A percentile compares a stretch with the other conserved stretches of the same genome.
phyloP scores from a whole-genome alignment of 2,888 invertebrate species.

The Electrophaes corylata region DNA sequence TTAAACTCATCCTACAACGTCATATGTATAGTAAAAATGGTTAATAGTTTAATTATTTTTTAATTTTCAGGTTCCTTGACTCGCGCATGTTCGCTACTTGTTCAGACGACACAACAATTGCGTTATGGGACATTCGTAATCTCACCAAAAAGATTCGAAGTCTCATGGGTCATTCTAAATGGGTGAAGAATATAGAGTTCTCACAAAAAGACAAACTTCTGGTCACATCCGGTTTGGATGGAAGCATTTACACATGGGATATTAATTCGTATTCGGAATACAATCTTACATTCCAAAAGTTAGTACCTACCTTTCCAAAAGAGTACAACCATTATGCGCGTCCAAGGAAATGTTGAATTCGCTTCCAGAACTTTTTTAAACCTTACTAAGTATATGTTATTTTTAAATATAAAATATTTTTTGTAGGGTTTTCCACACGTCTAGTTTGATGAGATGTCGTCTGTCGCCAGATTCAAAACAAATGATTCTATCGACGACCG shows the following conservation, averaged over 20 bases:
- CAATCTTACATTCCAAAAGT: slow-evolving; percentile 88
- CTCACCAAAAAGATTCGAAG: slow-evolving; percentile 90
- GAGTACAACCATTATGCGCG: neutral
- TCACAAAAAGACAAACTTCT: slow-evolving; percentile 92
- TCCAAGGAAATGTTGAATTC: no score
- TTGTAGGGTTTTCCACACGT: slow-evolving; percentile 91
- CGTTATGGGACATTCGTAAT: slow-evolving; percentile 96
- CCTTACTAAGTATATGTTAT: no score
- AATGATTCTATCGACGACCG: slow-evolving; percentile 95
- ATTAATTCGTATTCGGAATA: slow-evolving; percentile 93
- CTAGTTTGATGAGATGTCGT: slow-evolving; percentile 93
- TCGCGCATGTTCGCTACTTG: slow-evolving; percentile 95
- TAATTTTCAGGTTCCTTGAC: slow-evolving; percentile 91
- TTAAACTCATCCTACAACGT: no score
- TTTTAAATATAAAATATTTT: slow-evolving; percentile 3
- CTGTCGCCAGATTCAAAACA: slow-evolving; percentile 93
- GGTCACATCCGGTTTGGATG: slow-evolving; percentile 96
- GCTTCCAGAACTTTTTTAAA: no score
- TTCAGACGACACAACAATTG: slow-evolving; percentile 96
- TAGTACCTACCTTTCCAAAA: neutral
- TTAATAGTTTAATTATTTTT: no score
- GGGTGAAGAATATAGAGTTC: slow-evolving; percentile 98
- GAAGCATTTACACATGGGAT: slow-evolving; percentile 97
- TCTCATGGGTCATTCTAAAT: slow-evolving; percentile 94
- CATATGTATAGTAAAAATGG: no score